Evolutionary conservation across 2,888 invertebrate species (phyloP).

Genomic region (Tetanocera ferruginea): DNA sequence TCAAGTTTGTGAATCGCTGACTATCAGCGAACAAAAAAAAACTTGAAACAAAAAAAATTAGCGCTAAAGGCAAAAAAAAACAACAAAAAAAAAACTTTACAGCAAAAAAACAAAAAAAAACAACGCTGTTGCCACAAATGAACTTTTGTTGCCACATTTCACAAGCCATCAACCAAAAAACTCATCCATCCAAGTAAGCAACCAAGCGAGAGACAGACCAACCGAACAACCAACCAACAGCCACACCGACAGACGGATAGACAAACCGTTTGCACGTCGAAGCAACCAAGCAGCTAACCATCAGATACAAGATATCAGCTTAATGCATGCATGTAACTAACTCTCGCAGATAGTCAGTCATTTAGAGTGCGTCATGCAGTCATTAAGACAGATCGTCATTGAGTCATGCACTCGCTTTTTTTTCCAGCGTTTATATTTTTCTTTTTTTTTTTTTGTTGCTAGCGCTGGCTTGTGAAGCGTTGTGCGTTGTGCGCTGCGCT

Average conservation of each 20-base stretch:
- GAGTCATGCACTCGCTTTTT: not conserved
- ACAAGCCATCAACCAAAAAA: conserved; percentile 34
- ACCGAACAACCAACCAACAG: conserved; percentile 5
- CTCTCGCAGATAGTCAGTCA: not conserved
- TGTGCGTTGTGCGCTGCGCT: not conserved
- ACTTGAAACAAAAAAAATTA: not conserved
- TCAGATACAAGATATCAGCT: no score
- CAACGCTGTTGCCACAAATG: conserved; percentile 21
- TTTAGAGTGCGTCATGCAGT: not conserved
- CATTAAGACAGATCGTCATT: not conserved
- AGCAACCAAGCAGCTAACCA: not conserved
- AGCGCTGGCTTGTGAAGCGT: not conserved
- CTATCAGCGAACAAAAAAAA: not conserved
- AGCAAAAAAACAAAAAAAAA: not conserved
- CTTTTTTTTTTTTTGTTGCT: not conserved
- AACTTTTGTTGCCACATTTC: conserved; percentile 34
- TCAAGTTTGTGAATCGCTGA: no score
- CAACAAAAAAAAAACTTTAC: no score
- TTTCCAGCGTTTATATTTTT: not conserved
- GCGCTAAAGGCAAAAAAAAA: not conserved
- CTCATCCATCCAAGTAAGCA: conserved; percentile 29
- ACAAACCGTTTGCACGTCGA: not conserved
- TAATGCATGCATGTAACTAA: no score
- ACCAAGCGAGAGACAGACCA: not conserved
- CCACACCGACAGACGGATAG: not conserved